These are phyloP conservation scores for Acanthiza pusilla DNA, from an alignment of 2,797 vertebrate species.

Conservation along the genomic window DNA sequence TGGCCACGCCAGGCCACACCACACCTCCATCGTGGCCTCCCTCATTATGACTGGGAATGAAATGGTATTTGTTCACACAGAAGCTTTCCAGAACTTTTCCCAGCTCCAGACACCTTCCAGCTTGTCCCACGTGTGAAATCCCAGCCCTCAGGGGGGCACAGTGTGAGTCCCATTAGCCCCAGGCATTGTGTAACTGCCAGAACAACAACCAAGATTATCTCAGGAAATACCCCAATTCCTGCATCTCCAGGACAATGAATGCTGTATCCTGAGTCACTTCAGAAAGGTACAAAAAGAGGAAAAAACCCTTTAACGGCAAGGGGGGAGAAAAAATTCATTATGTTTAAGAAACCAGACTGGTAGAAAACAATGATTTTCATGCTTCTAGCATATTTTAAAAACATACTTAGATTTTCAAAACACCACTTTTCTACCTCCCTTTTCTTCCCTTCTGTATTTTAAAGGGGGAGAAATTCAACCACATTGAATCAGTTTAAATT, in stretches of 20 bases:
- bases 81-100: neutral
- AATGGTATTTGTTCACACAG: neutral
- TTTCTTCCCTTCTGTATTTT: neutral
- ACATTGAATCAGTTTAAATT: neutral
- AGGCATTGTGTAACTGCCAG: neutral
- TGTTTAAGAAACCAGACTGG: neutral
- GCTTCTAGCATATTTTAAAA: neutral
- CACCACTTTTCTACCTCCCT: neutral
- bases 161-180: accelerated
- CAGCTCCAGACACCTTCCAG: neutral
- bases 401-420: neutral
- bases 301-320: neutral
- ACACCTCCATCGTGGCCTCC: neutral
- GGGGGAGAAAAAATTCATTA: accelerated
- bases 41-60: neutral
- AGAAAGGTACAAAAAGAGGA: neutral
- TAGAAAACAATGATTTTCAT: neutral
- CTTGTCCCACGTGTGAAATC: neutral
- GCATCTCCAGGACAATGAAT: neutral
- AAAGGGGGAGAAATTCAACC: neutral
- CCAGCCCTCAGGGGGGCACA: neutral
- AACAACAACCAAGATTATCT: neutral
- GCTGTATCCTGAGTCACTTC: neutral
- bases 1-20: neutral
- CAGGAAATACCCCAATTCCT: slow-evolving; percentile 1